These are phyloP conservation scores for Clarias batrachus DNA, from an alignment of 2,113 vertebrate genomes.

Conservation along the genomic window DNA sequence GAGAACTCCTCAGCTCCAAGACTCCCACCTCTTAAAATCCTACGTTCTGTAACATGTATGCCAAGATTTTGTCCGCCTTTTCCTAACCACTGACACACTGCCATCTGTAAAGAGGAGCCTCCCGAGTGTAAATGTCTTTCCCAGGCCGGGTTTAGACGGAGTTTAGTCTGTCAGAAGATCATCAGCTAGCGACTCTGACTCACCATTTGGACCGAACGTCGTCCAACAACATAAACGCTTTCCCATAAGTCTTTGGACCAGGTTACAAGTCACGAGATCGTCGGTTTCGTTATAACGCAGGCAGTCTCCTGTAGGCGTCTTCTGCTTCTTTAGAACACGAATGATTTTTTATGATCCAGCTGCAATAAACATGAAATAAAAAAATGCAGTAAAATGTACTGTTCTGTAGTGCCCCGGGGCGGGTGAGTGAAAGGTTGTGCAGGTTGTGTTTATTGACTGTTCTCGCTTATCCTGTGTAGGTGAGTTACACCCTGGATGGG, in stretches of 20 bases:
- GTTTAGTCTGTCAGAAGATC: background rate
- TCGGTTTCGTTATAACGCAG: background rate
- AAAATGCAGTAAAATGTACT: background rate
- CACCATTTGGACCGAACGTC: background rate
- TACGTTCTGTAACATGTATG: background rate
- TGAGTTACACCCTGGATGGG: too few relatives aligned
- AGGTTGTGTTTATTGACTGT: background rate
- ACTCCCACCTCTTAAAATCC: background rate
- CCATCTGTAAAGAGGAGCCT: background rate
- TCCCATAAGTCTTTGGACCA: background rate
- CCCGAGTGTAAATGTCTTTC: background rate
- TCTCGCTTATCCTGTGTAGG: too few relatives aligned
- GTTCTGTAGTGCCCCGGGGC: too few relatives aligned
- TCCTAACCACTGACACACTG: background rate
- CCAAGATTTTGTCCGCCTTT: background rate
- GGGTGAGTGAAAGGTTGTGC: background rate
- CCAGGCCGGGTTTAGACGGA: background rate
- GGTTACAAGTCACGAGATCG: background rate
- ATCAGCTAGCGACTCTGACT: slow-evolving; percentile 28
- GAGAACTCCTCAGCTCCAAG: background rate
- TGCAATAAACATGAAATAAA: background rate
- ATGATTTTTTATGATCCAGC: background rate
- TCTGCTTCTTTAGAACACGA: background rate
- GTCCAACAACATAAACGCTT: background rate
- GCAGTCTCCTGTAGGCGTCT: background rate